Base-by-base conservation (phyloP, 2,797 vertebrate genomes). In the Microctenopoma steveboyesi region DNA sequence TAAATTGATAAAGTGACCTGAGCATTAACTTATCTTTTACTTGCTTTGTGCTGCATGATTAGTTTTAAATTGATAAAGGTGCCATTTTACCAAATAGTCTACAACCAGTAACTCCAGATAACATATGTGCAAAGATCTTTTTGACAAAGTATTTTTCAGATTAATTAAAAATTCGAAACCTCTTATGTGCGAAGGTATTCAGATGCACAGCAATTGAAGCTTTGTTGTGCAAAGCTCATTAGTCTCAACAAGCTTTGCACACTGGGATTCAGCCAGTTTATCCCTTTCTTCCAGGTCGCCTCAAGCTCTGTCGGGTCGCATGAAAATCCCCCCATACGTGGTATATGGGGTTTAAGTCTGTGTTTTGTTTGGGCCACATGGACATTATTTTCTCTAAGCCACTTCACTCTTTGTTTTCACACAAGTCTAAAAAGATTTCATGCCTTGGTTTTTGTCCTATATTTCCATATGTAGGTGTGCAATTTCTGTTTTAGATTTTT, bases 1-100 rank as follows among this genome's bases (percentile, higher is more conserved):
- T 12, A 67, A 54, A 14, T 40, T 22, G 39, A 22, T 54, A 33
- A 11, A 56, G 18, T 66, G 33, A 30, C 52, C 58, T 39, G 30
- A 61, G 33, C 5, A 27, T 54, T 30, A 59, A 48, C 52, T 59
- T 5, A 12, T 6, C 22, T 39, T n/a, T n/a, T 8, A 16, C 5
- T n/a, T n/a, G 14, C 43, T 66, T 40, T 45, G 15, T 16, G 6
- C 8, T 45, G 43, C n/a, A n/a, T 7, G n/a, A n/a, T 45, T 45
- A n/a, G 2, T n/a, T n/a, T 45, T 15, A 42, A 42, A 42, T 42
- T 14, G 40, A 42, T 42, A 14, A 42, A 42, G 14, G 15, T 14
- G 13, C 40, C 12, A 42, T 15, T 42, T 14, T 42, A 1, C 40
- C 14, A 5, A 42, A 1, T 11, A 6, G 12, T 5, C 40, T 42